These are phyloP conservation scores for Podarcis cretensis DNA, from an alignment of 2,113 vertebrate species.

Conservation along the genomic window DNA sequence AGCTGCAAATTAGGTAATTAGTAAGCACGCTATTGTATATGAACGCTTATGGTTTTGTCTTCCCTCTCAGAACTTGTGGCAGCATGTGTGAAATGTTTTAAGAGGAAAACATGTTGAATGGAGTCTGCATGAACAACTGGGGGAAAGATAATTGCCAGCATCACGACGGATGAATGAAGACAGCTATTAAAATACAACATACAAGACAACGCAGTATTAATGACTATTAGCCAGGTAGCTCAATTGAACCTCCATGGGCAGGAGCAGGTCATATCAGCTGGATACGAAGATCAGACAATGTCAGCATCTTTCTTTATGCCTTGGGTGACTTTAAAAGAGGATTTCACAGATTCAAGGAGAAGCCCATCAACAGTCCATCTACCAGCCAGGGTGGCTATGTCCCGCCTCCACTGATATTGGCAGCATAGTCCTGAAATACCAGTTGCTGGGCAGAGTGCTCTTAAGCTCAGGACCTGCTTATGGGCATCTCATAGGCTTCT, in stretches of 20 bases:
- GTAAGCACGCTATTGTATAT: neutral
- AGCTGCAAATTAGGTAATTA: neutral
- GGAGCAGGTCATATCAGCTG: neutral
- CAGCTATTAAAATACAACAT: neutral
- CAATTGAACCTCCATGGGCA: neutral
- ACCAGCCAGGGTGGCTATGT: no score
- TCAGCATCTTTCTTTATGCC: neutral
- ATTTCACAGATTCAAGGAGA: no score
- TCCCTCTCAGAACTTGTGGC: neutral
- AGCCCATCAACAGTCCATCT: no score
- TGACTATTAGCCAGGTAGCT: neutral
- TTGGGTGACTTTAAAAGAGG: no score
- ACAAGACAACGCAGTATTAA: neutral
- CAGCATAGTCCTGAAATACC: no score
- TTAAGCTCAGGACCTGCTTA: no score
- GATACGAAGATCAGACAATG: neutral
- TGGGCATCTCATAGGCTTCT: no score
- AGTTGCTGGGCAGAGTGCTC: no score
- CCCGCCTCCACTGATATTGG: no score
- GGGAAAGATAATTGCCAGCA: neutral
- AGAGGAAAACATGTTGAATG: neutral
- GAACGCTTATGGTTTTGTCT: neutral
- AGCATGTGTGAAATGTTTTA: neutral
- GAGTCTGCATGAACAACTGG: neutral
- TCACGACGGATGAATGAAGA: neutral